Conservation (phyloP, 2,113 vertebrate genomes). For the Regulus satrapa region DNA sequence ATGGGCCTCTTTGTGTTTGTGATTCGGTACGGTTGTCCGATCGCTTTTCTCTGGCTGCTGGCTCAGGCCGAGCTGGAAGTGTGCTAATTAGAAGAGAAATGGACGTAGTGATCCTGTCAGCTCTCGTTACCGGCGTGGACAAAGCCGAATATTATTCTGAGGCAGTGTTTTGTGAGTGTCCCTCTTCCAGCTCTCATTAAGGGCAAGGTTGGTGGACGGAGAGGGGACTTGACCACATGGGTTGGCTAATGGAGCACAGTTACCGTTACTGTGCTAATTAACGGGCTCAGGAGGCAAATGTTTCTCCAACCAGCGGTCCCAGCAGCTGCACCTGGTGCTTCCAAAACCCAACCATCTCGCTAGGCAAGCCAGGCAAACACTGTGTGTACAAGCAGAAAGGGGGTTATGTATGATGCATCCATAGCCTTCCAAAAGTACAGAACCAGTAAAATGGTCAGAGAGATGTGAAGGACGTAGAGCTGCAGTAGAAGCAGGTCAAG, state of each 20-base stretch:
- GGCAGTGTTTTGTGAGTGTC: slow-evolving; percentile 91
- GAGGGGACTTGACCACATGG: slow-evolving; percentile 69
- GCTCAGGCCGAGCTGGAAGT: slow-evolving; percentile 86
- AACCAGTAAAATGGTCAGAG: not conserved
- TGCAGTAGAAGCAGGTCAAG: not conserved
- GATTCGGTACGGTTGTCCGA: slow-evolving; percentile 93
- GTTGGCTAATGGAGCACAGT: slow-evolving; percentile 71
- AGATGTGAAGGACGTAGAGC: not conserved
- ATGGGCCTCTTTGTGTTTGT: slow-evolving; percentile 92
- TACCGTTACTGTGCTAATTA: slow-evolving; percentile 77
- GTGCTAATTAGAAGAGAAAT: slow-evolving; percentile 99
- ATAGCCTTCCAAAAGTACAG: not conserved
- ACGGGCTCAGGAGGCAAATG: slow-evolving; percentile 67
- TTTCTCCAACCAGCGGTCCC: slow-evolving; percentile 34
- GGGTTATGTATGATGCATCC: not conserved
- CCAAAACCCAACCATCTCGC: slow-evolving; percentile 5
- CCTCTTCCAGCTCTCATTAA: slow-evolving; percentile 92
- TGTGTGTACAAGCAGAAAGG: not conserved
- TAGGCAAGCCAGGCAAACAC: not conserved
- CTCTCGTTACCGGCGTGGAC: slow-evolving; percentile 87
- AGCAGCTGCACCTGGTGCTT: slow-evolving; percentile 60
- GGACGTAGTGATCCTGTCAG: slow-evolving; percentile 96
- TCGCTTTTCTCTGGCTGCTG: slow-evolving; percentile 84
- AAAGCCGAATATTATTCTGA: slow-evolving; percentile 98
- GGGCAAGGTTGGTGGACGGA: slow-evolving; percentile 70